phyloP scores from a whole-genome alignment of 2,797 vertebrate genomes.

The Anisognathus igniventris region DNA sequence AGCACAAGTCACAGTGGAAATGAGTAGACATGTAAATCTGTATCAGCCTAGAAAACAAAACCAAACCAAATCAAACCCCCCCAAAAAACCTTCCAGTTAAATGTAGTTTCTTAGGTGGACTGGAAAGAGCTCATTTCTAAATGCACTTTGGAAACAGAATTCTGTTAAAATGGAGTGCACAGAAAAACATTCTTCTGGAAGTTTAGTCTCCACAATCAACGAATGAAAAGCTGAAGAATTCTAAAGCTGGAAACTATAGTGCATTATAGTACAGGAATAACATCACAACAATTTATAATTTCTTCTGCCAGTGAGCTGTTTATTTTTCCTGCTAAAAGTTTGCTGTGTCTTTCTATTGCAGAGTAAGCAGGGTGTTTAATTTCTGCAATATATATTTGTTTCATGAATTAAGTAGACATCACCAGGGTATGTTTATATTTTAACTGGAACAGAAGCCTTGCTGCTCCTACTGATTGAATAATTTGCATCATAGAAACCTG shows the following conservation, averaged over 20 bases:
- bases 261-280: not conserved
- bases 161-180: not conserved
- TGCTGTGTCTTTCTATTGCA: not conserved
- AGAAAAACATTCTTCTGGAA: not conserved
- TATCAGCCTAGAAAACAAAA: not conserved
- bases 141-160: not conserved
- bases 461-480: not conserved
- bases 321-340: not conserved
- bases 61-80: not conserved
- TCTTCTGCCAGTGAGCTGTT: not conserved
- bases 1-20: not conserved
- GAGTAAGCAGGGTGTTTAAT: not conserved
- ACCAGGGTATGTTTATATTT: not conserved
- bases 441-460: not conserved
- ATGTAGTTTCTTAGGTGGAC: not conserved
- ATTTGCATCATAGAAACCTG: not conserved
- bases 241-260: not conserved
- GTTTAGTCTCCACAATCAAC: not conserved
- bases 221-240: not conserved
- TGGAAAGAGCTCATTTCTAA: not conserved
- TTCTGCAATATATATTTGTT: not conserved
- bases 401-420: not conserved
- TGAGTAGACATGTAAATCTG: not conserved
- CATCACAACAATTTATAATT: not conserved
- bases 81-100: not conserved